Conservation (phyloP, 2,888 invertebrate species). For the Phaonia tiefii region DNA sequence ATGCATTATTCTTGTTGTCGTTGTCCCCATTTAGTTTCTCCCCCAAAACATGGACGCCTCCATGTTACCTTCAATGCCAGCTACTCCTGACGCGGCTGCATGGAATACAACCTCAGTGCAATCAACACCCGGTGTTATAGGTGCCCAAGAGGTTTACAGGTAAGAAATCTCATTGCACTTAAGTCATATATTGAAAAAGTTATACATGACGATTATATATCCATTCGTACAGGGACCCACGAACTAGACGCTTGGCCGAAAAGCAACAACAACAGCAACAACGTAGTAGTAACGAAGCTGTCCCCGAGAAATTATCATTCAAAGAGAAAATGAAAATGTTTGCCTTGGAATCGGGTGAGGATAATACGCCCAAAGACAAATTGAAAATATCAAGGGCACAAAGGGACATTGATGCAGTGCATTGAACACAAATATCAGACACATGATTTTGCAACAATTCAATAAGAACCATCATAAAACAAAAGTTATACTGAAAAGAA, state of each 20-base stretch:
- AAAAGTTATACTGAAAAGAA: conserved; percentile 31
- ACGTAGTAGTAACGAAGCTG: conserved; percentile 79
- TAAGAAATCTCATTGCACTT: conserved; percentile 76
- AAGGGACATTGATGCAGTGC: conserved; percentile 92
- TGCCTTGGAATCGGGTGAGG: conserved; percentile 97
- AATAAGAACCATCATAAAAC: conserved; percentile 42
- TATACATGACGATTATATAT: background rate
- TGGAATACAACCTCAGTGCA: conserved; percentile 80
- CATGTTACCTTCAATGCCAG: conserved; percentile 87
- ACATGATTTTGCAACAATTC: no score
- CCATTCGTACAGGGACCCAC: conserved; percentile 87
- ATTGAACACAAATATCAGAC: conserved; percentile 76
- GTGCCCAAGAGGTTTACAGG: conserved; percentile 98
- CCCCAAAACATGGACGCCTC: conserved; percentile 87
- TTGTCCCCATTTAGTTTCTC: conserved; percentile 70
- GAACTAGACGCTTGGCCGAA: conserved; percentile 92
- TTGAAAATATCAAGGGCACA: conserved; percentile 97
- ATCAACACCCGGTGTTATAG: conserved; percentile 97
- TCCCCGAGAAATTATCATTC: conserved; percentile 96
- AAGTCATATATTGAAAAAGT: no score
- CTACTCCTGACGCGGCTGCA: conserved; percentile 83
- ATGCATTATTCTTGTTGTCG: background rate
- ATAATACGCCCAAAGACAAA: conserved; percentile 95
- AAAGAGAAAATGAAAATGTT: conserved; percentile 99
- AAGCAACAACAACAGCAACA: conserved; percentile 87